These are phyloP conservation scores for Siphlonurus alternatus DNA, from an alignment of 2,888 invertebrate genomes.

Conservation along the genomic window DNA sequence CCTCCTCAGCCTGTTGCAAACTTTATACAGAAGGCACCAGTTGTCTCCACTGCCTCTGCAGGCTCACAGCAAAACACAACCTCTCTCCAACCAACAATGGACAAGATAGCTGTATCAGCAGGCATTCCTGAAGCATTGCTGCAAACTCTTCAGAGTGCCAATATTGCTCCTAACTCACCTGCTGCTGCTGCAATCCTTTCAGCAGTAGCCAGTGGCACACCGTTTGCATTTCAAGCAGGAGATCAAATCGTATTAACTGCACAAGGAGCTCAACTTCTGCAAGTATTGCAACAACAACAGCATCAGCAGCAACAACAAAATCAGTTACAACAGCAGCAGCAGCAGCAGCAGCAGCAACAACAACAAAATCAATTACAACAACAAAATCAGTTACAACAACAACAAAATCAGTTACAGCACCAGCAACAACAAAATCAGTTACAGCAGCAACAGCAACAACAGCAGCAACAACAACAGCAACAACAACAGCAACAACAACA, in stretches of 20 bases:
- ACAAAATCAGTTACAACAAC: constrained; percentile 19
- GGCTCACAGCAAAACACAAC: not conserved
- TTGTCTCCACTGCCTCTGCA: not conserved
- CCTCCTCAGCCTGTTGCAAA: not conserved
- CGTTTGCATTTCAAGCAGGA: not conserved
- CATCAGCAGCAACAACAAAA: constrained; percentile 1
- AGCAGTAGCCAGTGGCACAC: not conserved
- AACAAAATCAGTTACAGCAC: constrained; percentile 15
- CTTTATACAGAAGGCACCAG: not conserved
- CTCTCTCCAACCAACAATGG: not conserved
- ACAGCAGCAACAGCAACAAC: constrained; percentile 16
- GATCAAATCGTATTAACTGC: not conserved
- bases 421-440: constrained; percentile 15
- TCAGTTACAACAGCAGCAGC: constrained; percentile 6
- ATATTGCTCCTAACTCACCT: not conserved
- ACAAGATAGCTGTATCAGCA: not conserved
- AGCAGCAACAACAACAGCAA: constrained; percentile 14
- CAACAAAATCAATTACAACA: constrained; percentile 14
- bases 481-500: constrained; percentile 14
- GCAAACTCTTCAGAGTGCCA: not conserved
- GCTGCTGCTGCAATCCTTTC: not conserved
- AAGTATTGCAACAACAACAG: not conserved
- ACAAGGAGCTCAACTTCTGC: not conserved
- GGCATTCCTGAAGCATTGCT: not conserved
- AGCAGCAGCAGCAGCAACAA: constrained; percentile 10